Evolutionary conservation across 1,140 invertebrate genomes (phyloP).

Genomic region (Aphidius ervi): DNA sequence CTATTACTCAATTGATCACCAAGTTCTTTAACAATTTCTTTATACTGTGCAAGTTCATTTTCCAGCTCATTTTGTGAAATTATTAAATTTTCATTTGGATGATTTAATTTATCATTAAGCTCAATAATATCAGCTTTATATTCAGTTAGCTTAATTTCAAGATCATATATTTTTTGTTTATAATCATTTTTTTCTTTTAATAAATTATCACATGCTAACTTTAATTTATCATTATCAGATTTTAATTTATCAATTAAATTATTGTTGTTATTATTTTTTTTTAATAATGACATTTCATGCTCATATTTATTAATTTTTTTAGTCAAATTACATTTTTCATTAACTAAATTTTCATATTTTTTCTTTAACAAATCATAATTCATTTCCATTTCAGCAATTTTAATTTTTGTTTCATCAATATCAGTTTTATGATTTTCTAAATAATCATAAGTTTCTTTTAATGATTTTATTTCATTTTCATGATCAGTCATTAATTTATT

Average conservation of each 20-base stretch:
- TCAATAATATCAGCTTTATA: constrained; percentile 28
- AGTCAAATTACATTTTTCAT: constrained; percentile 32
- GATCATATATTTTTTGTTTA: constrained; percentile 35
- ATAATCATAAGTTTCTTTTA: constrained; percentile 38
- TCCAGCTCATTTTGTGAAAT: constrained; percentile 30
- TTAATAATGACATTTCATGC: constrained; percentile 28
- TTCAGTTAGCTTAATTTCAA: constrained; percentile 37
- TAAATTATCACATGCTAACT: constrained; percentile 34
- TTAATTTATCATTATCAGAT: constrained; percentile 34
- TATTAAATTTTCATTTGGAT: constrained; percentile 17
- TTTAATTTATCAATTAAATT: constrained; percentile 31
- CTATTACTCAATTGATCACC: constrained; percentile 26
- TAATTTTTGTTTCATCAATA: constrained; percentile 38
- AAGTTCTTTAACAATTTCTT: constrained; percentile 32
- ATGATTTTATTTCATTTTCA: constrained; percentile 38
- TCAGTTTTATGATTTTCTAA: constrained; percentile 32
- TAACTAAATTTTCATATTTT: constrained; percentile 37
- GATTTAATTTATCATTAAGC: constrained; percentile 32
- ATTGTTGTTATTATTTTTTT: constrained; percentile 25
- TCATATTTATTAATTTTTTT: constrained; percentile 31
- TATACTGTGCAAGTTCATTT: constrained; percentile 36
- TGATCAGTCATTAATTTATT: constrained; percentile 40
- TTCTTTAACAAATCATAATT: constrained; percentile 40
- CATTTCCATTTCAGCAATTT: constrained; percentile 45
- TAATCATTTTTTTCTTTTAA: constrained; percentile 31